These are phyloP conservation scores for Cisticola juncidis DNA, from an alignment of 2,113 vertebrate species.

Conservation along the genomic window DNA sequence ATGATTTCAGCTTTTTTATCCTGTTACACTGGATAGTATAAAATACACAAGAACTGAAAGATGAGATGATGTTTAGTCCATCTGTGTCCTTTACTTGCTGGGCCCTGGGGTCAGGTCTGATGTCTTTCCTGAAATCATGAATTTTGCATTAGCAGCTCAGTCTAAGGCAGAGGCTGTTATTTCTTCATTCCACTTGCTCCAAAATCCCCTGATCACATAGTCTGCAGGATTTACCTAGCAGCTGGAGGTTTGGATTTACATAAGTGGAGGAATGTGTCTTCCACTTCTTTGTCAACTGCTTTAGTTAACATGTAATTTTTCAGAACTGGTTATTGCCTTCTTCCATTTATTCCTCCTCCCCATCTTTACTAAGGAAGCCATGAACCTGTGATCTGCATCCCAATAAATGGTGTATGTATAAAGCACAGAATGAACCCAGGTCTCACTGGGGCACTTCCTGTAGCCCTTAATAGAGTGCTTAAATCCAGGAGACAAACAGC, in stretches of 20 bases:
- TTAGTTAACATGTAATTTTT: not conserved
- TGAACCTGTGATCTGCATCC: not conserved
- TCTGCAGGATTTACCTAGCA: not conserved
- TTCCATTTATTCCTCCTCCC: not conserved
- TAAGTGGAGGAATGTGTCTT: accelerated
- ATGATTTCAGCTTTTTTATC: not conserved
- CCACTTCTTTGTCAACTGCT: not conserved
- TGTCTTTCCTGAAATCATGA: not conserved
- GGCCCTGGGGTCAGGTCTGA: not conserved
- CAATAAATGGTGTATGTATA: not conserved
- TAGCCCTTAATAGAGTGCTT: not conserved
- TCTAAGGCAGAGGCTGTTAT: not conserved
- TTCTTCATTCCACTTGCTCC: not conserved
- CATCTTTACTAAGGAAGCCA: not conserved
- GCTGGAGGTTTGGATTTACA: not conserved
- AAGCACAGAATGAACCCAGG: not conserved
- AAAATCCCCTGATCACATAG: not conserved
- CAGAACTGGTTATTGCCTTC: not conserved
- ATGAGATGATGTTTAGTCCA: not conserved
- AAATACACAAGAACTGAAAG: not conserved
- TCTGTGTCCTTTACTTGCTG: not conserved
- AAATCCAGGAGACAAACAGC: not conserved
- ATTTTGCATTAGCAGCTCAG: not conserved
- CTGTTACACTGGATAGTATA: not conserved
- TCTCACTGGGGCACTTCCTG: not conserved